Base-by-base conservation (phyloP, 2,113 vertebrate genomes). In the Rattus rattus region DNA sequence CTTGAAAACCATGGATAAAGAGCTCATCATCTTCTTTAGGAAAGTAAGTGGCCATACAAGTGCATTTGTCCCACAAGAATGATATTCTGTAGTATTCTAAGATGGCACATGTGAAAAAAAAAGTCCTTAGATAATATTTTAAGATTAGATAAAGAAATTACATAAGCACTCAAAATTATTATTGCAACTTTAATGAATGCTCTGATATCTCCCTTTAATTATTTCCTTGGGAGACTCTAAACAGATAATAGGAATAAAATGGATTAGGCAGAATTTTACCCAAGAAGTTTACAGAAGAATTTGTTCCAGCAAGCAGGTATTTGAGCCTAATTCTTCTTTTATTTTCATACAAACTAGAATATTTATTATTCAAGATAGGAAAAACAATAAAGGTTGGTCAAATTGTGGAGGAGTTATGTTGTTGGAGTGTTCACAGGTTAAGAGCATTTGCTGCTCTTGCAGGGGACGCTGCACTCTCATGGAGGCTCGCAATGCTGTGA, bases 101-200 rank as follows among this genome's bases (percentile, higher is more conserved):
- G 69, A 6, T 61, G 22, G 10, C 7, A 77, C 69, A n/a, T 75
- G 14, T 94, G n/a, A 93, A 76, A 86, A 59, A 96, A 52, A 1
- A 67, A n/a, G 49, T 61, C 17, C 26, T 52, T 72, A 76, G 5
- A 10, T 52, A 72, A 47, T 89, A 88, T 73, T 47, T 11, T 65
- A 88, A 91, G 81, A 92, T 22, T 85, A 91, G 63, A 81, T 90
- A 49, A 65, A 63, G 13, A 92, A 94, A 80, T 49, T 84, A 30
- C 56, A 85, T 4, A 93, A 96, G 69, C 17, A 86, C 10, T 63
- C 54, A 90, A 49, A 90, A 49, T 91, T 85, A 49, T 28, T 14
- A 52, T 52, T 80, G 14, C 33, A 81, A 92, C 6, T 69, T 75
- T 83, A 47, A 93, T 91, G 69, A 83, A 65, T 14, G 49, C 12